phyloP scores from a whole-genome alignment of 2,888 invertebrate genomes.

The Erpobdella octoculata region DNA sequence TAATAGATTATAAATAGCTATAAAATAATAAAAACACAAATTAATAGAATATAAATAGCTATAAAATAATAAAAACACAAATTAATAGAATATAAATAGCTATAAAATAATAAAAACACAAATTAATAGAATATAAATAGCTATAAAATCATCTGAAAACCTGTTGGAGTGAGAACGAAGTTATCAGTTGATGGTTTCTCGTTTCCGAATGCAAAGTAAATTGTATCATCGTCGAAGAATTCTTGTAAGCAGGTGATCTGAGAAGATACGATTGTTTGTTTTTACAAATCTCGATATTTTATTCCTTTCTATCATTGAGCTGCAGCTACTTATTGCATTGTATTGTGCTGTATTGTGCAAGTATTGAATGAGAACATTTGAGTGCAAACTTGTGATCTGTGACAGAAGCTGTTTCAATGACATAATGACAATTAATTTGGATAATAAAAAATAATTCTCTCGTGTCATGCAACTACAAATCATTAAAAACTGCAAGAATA shows the following conservation, averaged over 20 bases:
- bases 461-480: no score
- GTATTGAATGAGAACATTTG: no score
- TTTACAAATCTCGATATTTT: no score
- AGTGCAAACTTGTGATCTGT: no score
- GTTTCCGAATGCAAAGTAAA: constrained; percentile 89
- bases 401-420: no score
- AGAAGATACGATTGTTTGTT: no score
- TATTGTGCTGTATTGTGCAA: no score
- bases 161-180: constrained; percentile 86
- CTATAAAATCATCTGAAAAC: constrained; percentile 55
- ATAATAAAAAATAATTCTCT: no score
- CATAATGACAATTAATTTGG: no score
- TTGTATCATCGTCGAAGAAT: constrained; percentile 71
- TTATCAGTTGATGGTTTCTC: constrained; percentile 79
- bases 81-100: neutral
- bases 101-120: neutral
- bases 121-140: neutral
- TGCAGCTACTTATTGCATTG: no score
- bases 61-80: neutral
- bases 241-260: constrained; percentile 65
- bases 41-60: neutral
- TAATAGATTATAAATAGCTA: neutral
- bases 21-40: neutral
- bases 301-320: no score
- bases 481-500: no score